These are phyloP conservation scores for Phyllopteryx taeniolatus DNA, from an alignment of 2,113 vertebrate species.

Conservation along the genomic window DNA sequence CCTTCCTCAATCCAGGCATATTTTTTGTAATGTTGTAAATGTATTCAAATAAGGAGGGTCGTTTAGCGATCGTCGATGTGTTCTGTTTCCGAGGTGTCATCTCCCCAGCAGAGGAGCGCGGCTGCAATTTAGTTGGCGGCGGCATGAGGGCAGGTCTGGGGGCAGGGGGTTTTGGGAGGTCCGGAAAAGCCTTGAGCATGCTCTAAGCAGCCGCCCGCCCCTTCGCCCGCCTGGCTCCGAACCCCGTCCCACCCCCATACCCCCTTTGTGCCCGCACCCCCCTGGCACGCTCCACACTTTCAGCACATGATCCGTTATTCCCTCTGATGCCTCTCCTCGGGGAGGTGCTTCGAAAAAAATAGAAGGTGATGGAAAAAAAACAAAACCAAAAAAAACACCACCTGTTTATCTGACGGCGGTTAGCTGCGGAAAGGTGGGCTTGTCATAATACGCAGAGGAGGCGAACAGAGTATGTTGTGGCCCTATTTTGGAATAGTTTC, in stretches of 20 bases:
- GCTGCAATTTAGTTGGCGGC: conserved; percentile 66
- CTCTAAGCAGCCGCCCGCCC: conserved; percentile 40
- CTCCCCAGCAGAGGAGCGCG: conserved; percentile 31
- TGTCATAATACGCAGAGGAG: conserved; percentile 54
- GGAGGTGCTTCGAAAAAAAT: conserved; percentile 39
- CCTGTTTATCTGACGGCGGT: conserved; percentile 64
- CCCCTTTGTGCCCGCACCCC: conserved; percentile 33
- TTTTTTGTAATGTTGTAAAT: too few relatives aligned
- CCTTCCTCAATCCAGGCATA: too few relatives aligned
- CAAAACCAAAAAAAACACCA: conserved; percentile 69
- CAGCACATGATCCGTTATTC: conserved; percentile 70
- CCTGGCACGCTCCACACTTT: conserved; percentile 55
- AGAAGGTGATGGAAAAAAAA: conserved; percentile 18
- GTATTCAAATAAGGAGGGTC: too few relatives aligned
- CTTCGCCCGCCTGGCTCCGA: not conserved
- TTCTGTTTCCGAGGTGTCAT: conserved; percentile 28
- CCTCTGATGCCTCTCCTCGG: conserved; percentile 66
- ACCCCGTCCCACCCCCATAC: not conserved
- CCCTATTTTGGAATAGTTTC: conserved; percentile 26
- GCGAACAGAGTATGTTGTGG: conserved; percentile 32
- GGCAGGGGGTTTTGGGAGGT: conserved; percentile 28
- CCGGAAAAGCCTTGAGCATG: conserved; percentile 48
- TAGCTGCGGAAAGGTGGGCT: conserved; percentile 45
- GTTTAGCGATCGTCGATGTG: conserved; percentile 20
- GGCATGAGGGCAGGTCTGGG: conserved; percentile 32